Conservation (phyloP, 2,797 vertebrate genomes). For the Mus caroli region DNA sequence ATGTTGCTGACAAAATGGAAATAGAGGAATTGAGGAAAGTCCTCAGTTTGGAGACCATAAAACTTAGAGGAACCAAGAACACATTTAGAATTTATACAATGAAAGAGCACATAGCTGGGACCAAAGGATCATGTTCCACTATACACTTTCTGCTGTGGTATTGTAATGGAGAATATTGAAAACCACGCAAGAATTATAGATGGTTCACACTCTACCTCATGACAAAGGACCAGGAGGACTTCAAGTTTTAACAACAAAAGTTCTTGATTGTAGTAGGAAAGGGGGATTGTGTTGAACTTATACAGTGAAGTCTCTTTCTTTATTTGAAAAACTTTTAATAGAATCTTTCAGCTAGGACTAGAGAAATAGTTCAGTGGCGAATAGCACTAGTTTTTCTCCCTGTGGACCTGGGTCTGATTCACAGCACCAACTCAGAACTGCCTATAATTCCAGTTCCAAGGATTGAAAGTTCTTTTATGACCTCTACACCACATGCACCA, state of each 20-base stretch:
- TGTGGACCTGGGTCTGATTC: background rate
- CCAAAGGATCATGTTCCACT: background rate
- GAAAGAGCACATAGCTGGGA: conserved; percentile 10
- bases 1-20: background rate
- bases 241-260: background rate
- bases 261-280: background rate
- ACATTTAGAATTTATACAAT: conserved; percentile 31
- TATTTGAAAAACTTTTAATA: conserved; percentile 40
- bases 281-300: background rate
- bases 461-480: background rate
- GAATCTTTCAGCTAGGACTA: conserved; percentile 15
- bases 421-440: background rate
- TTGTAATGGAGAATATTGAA: background rate
- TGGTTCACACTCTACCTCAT: background rate
- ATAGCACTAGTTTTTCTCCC: background rate
- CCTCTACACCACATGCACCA: background rate
- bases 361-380: background rate
- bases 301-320: background rate
- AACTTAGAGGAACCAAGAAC: conserved; percentile 49
- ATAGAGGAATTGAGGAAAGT: background rate
- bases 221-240: background rate
- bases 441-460: background rate
- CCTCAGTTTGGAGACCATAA: background rate
- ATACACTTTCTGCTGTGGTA: background rate
- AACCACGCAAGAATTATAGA: background rate